Evolutionary conservation across 2,113 vertebrate genomes (phyloP).

Genomic region (Gasterosteus nipponicus): DNA sequence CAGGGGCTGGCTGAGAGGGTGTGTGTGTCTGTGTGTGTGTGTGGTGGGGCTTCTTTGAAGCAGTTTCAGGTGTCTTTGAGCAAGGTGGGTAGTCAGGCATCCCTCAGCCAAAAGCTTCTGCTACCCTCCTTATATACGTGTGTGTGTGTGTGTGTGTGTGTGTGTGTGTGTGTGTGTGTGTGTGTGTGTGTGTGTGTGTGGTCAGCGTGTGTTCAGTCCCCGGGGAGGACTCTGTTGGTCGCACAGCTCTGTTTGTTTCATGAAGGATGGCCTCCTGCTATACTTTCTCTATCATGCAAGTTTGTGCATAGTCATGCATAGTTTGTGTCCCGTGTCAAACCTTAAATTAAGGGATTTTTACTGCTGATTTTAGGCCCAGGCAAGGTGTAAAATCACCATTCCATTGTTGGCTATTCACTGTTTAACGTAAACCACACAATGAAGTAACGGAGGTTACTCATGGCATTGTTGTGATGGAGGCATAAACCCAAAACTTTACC

Average conservation of each 20-base stretch:
- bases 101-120: conserved; percentile 52
- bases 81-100: conserved; percentile 63
- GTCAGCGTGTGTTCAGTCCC: conserved; percentile 16
- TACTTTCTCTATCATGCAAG: conserved; percentile 8
- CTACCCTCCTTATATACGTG: conserved; percentile 13
- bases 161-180: conserved; percentile 34
- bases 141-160: conserved; percentile 6
- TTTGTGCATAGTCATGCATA: neutral
- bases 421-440: neutral
- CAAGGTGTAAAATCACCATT: neutral
- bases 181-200: conserved; percentile 26
- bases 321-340: neutral
- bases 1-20: neutral
- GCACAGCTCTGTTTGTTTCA: conserved; percentile 22
- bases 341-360: neutral
- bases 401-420: neutral
- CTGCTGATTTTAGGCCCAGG: neutral
- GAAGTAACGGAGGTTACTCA: neutral
- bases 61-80: conserved; percentile 66
- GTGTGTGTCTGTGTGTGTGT: conserved; percentile 4
- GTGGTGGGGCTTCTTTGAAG: conserved; percentile 61
- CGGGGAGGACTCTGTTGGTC: conserved; percentile 43
- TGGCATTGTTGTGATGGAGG: neutral
- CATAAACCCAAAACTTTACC: neutral
- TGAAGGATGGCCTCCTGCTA: conserved; percentile 41